These are phyloP conservation scores for Pachypanchax playfairii DNA, from an alignment of 2,113 vertebrate species.

Conservation along the genomic window DNA sequence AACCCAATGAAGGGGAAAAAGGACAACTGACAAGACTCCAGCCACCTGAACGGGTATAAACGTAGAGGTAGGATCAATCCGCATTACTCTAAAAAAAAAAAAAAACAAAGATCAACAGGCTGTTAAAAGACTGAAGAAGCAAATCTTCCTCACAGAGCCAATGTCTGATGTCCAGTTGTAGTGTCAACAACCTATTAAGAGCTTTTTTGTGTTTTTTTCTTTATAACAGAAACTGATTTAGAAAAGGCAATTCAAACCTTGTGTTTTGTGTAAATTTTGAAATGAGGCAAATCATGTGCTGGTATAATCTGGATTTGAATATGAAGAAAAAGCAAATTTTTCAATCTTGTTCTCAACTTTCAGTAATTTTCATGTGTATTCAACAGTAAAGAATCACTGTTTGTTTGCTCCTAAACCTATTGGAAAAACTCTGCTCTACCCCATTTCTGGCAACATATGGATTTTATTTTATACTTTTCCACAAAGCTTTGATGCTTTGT, in stretches of 20 bases:
- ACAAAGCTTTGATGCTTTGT: constrained; percentile 39
- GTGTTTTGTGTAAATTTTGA: no score
- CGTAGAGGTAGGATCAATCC: constrained; percentile 58
- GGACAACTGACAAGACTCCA: constrained; percentile 70
- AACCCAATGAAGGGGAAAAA: constrained; percentile 76
- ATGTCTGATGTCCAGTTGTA: constrained; percentile 15
- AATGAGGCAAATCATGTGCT: no score
- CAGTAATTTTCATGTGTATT: constrained; percentile 3
- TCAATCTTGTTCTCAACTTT: no score
- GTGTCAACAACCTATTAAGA: constrained; percentile 35
- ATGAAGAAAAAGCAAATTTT: no score
- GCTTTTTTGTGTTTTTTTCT: no score
- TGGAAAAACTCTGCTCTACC: constrained; percentile 24
- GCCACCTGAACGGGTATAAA: constrained; percentile 50
- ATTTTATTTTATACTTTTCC: constrained; percentile 42
- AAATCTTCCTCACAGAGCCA: constrained; percentile 33
- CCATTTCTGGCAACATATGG: constrained; percentile 29
- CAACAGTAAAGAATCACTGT: constrained; percentile 9
- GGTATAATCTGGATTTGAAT: no score
- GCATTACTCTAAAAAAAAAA: constrained; percentile 54
- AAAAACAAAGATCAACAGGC: constrained; percentile 54
- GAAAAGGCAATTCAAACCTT: no score
- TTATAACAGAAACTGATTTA: no score
- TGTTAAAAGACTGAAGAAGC: constrained; percentile 46
- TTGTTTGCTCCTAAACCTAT: constrained; percentile 19